Evolutionary conservation across 1,140 invertebrate species (phyloP), one percentile per base, ranked within the genome.

Genomic region (Drosophila sturtevanti): DNA sequence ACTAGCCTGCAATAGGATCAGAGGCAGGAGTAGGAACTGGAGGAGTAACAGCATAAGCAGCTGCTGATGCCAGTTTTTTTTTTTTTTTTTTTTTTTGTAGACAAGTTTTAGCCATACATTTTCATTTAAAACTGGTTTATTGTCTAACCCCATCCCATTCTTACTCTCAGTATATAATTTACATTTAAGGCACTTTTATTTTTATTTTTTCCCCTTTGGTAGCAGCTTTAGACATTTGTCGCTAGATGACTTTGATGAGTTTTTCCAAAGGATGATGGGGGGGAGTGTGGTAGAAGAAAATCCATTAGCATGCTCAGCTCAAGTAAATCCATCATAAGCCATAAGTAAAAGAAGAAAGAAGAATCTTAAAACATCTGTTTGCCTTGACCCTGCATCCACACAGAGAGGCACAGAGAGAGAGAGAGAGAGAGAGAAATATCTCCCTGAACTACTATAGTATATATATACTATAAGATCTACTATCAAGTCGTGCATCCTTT

Each of bases 231-330:
- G 62, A 52, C 63, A 34, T 56, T 56, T 56, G 54, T 67, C 51
- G 51, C 64, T 58, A 52, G n/a, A 68, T 67, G 63, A 77, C 44
- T 77, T 71, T 78, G 75, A 78, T 78, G 66, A 31, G 72, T 67
- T 27, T 66, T 63, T 34, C 54, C 71, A 59, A 74, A 68, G 24
- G 24, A 64, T 11, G 24, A 31, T 7, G 14, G 4, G 7, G 38
- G 9, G 41, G 18, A 16, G n/a, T 34, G 35, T 16, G 10, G 21
- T 48, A 58, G 48, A 60, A 22, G 56, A 51, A 79, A 89, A 85
- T 77, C 79, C 79, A 87, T 87, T 87, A 87, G 73, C 79, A 79
- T 87, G 82, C 79, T 87, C 76, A 77, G 79, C 62, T n/a, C 76
- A 66, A 68, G 68, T 72, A 73, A 89, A 82, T 89, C 76, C 84